Base-by-base conservation (phyloP, 2,797 vertebrate genomes). In the Chloroceryle amazona region DNA sequence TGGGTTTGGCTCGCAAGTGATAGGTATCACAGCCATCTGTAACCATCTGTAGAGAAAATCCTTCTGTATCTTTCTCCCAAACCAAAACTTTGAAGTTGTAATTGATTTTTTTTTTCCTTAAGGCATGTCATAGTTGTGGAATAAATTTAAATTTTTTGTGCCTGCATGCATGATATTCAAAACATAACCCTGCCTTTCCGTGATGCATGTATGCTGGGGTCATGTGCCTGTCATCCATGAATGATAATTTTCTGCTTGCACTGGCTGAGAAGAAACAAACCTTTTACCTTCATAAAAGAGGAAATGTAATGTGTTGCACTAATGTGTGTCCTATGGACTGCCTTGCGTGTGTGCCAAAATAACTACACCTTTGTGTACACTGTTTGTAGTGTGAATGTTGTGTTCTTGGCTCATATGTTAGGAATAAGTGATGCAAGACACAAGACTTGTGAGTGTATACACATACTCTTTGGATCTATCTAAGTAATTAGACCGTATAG, bases 141-240 rank as follows among this genome's bases (percentile, higher is more conserved):
- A 76, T 74, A 9, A 51, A 89, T 39, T 75, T 44, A 68, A 28
- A 44, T 85, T 82, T 23, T 95, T 94, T 68, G 68, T 95, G 75
- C 74, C 81, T 97, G 82, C 84, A 81, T 92, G 83, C 93, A 16
- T 66, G 66, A 37, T 81, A 73, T 16, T 92, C 31, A 55, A 58
- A 96, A 82, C 52, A 71, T 75, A 86, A 76, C 65, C n/a, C 55
- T 83, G 88, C 91, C 79, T 75, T 80, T 90, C 82, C 75, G 88
- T 47, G 62, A 68, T 89, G 82, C 81, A 87, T 83, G 70, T 61
- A 25, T 86, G 82, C 76, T 87, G 76, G 68, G 11, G 86, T 61
- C 66, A 78, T 6, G 6, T 79, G 28, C 20, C 37, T 71, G 44
- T 87, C 55, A 78, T 57, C 42, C 2, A 14, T 74, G 15, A 91